Percentiles rank a stretch among this genome's conserved stretches.
Conservation (phyloP, 2,888 invertebrate species). For the Cynaeus angustus region DNA sequence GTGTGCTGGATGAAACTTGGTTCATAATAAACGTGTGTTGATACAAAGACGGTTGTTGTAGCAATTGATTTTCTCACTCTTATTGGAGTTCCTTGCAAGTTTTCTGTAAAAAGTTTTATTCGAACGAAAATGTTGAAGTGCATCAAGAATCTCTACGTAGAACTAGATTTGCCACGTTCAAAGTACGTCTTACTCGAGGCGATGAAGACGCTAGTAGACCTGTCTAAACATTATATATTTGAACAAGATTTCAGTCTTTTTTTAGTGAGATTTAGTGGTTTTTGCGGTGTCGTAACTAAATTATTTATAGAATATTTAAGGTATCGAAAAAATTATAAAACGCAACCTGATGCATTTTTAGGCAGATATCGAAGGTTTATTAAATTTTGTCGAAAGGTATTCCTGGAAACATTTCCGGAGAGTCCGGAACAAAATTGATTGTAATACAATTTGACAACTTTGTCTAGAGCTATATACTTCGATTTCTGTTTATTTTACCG, state of each 20-base stretch:
- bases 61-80: slow-evolving; percentile 37
- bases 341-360: no score
- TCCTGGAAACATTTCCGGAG: slow-evolving; percentile 3
- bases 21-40: slow-evolving; percentile 20
- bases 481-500: neutral
- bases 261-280: no score
- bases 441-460: slow-evolving; percentile 7
- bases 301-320: no score
- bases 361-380: neutral
- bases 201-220: neutral
- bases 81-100: slow-evolving; percentile 6
- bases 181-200: neutral
- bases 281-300: no score
- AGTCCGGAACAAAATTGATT: neutral
- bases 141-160: neutral
- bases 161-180: slow-evolving; percentile 1
- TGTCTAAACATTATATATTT: no score
- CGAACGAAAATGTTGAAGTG: slow-evolving; percentile 7
- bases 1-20: slow-evolving; percentile 22
- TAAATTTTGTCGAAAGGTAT: neutral
- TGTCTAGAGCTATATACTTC: neutral
- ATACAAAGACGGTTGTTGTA: slow-evolving; percentile 25
- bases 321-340: no score
- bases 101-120: neutral
- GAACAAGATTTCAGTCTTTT: no score